A percentile compares a stretch with the other conserved stretches of the same genome.
phyloP scores from a whole-genome alignment of 2,797 vertebrate species.

The Babyrousa celebensis region DNA sequence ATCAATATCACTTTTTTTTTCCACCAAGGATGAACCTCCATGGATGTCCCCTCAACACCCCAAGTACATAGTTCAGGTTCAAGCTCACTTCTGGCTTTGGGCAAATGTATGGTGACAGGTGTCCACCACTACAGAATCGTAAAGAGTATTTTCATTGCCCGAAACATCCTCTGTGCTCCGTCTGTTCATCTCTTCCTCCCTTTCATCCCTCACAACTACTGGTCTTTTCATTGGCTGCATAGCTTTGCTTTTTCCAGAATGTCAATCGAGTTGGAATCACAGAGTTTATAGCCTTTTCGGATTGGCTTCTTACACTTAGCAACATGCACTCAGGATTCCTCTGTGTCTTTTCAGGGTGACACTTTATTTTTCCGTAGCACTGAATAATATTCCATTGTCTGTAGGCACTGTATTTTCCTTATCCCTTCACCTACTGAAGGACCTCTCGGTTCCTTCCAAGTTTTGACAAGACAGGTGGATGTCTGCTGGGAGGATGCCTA shows the following conservation, averaged over 20 bases:
- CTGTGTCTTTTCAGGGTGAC: not conserved
- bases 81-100: not conserved
- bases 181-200: too few species aligned
- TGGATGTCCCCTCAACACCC: too few species aligned
- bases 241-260: not conserved
- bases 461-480: not conserved
- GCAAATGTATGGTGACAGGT: not conserved
- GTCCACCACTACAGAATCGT: not conserved
- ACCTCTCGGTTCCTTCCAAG: not conserved
- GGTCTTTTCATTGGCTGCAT: not conserved
- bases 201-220: not conserved
- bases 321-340: not conserved
- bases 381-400: not conserved
- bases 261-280: not conserved
- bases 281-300: not conserved
- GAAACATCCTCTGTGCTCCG: not conserved
- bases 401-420: not conserved
- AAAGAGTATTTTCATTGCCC: not conserved
- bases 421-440: not conserved
- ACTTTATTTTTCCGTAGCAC: not conserved
- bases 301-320: not conserved
- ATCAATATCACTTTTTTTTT: not conserved
- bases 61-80: not conserved
- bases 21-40: not conserved
- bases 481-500: not conserved